Base-by-base conservation (phyloP, 2,888 invertebrate genomes). In the Leucophenga maculata region DNA sequence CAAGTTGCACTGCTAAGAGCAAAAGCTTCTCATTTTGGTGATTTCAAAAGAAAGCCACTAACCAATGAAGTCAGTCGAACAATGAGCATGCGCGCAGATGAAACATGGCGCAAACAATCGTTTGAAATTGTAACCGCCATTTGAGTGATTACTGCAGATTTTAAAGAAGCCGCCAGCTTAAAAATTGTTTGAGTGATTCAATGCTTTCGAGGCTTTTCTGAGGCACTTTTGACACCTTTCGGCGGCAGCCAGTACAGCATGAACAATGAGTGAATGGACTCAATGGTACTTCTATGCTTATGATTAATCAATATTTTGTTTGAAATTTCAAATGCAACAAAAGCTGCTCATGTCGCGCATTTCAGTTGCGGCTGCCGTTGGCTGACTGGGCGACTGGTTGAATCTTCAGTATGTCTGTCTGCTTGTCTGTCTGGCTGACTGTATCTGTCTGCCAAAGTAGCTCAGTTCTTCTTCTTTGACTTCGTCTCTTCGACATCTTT, bases 221-320 rank as follows among this genome's bases (percentile, higher is more conserved):
- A 54, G 57, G 14, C 60, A 62, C 67, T 71, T 70, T 75, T 78
- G 76, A 78, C 80, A 76, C 72, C 75, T 75, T 71, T 71, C 67
- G 60, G 48, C 67, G 60, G 48, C 70, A 69, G 48, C 44, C 16
- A 44, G 44, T 64, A 68, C 44, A 57, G 48, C 64, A 46, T 67
- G 72, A 67, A 68, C 71, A 66, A 68, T 67, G 73, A 59, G 65
- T 26, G 52, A 66, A 69, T 18, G 69, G 67, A 60, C 70, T 48
- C 4, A 39, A 50, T 8, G 46, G 70, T 73, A 68, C 68, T 70
- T 74, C 11, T 1, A 39, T 39, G 39, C 9, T 70, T 75, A 77
- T 81, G 82, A 79, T 83, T 83, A 84, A 83, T 84, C 83, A 84
- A 84, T 78, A 82, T 79, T 75, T 75, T 75, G 80, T 82, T 81